Percentiles rank a stretch among this genome's conserved stretches.
These are phyloP conservation scores for Triplophysa bombifrons DNA, from an alignment of 2,797 vertebrate genomes.

Conservation along the genomic window DNA sequence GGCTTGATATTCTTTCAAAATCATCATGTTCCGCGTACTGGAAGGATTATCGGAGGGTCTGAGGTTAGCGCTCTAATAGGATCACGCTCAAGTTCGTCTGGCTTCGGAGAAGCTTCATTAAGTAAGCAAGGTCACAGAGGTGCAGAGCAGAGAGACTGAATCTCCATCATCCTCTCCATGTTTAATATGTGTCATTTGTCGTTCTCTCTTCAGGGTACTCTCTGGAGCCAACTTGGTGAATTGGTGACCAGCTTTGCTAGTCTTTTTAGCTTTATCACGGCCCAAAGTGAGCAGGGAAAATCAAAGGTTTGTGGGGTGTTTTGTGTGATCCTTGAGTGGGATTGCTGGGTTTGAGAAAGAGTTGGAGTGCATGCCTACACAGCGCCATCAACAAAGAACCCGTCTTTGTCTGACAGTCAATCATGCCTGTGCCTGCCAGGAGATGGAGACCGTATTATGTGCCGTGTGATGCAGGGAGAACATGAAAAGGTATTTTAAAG, in stretches of 20 bases:
- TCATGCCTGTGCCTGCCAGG: constrained; percentile 29
- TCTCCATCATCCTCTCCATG: constrained; percentile 62
- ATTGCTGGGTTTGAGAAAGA: neutral
- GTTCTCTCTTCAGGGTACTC: neutral
- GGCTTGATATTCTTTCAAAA: constrained; percentile 71
- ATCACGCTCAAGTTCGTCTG: constrained; percentile 63
- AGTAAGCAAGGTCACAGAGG: constrained; percentile 66
- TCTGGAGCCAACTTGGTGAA: no score
- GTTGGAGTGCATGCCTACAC: neutral
- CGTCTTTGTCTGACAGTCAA: constrained; percentile 39
- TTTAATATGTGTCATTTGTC: constrained; percentile 68
- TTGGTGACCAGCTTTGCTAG: neutral
- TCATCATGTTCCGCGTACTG: constrained; percentile 60
- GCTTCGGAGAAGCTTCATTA: constrained; percentile 73
- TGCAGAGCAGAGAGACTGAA: constrained; percentile 61
- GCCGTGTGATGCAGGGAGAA: constrained; percentile 64
- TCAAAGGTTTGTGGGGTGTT: neutral
- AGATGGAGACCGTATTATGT: constrained; percentile 71
- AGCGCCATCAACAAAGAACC: constrained; percentile 31
- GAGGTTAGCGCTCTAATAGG: constrained; percentile 48
- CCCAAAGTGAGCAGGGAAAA: neutral
- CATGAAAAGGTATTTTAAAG: constrained; percentile 77
- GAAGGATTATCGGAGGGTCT: constrained; percentile 36
- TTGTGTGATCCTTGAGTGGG: neutral
- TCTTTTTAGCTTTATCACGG: neutral